Evolutionary conservation across 2,888 invertebrate species (phyloP).

Genomic region (Nymphalis urticae): DNA sequence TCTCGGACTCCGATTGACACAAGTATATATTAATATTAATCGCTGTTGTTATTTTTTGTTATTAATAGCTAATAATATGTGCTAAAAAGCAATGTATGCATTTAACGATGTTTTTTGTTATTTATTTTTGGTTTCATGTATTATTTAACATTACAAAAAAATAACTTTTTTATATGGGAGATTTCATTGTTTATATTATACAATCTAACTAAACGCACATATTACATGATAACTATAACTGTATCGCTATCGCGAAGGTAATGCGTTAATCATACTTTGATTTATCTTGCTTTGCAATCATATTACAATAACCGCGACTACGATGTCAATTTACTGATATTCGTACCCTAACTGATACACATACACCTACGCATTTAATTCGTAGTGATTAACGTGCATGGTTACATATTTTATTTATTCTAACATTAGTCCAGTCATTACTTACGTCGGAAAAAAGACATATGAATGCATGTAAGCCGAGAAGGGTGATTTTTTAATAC

Average conservation of each 20-base stretch:
- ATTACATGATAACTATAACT: conserved; percentile 3
- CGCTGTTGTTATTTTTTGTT: conserved; percentile 31
- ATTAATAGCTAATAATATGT: conserved; percentile 24
- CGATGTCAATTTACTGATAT: conserved; percentile 9
- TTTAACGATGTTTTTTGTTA: not conserved
- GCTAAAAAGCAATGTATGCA: conserved; percentile 9
- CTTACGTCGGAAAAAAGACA: too few species aligned
- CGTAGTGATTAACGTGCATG: conserved; percentile 12
- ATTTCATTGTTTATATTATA: not conserved
- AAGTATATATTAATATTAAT: conserved; percentile 69
- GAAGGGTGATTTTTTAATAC: too few species aligned
- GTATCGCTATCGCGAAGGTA: conserved; percentile 16
- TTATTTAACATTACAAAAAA: not conserved
- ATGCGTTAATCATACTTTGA: conserved; percentile 6
- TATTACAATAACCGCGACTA: not conserved
- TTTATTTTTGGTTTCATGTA: not conserved
- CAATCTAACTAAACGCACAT: not conserved
- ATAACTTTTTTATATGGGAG: not conserved
- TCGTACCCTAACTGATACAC: conserved; percentile 9
- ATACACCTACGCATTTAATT: conserved; percentile 3
- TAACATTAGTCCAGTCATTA: too few species aligned
- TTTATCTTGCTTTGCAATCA: conserved; percentile 25
- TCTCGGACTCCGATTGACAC: conserved; percentile 69
- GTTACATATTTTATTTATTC: too few species aligned
- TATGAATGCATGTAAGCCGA: too few species aligned